A percentile compares a stretch with the other conserved stretches of the same genome.
These are phyloP conservation scores for Tachycineta bicolor DNA, from an alignment of 2,113 vertebrate genomes.

Conservation along the genomic window DNA sequence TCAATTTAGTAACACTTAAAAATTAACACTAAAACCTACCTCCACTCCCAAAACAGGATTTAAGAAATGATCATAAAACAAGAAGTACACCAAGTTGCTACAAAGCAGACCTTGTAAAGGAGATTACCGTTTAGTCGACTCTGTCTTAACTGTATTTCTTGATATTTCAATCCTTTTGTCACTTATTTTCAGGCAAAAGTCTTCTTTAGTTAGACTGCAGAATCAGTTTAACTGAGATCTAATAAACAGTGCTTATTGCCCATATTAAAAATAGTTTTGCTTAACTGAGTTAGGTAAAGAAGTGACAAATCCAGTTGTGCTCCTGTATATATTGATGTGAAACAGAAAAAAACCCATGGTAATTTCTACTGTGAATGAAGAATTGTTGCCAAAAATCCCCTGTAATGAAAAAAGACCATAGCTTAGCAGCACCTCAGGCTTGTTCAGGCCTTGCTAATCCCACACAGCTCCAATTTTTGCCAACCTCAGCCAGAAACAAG, in stretches of 20 bases:
- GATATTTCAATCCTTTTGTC: neutral
- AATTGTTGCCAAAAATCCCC: neutral
- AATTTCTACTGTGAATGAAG: neutral
- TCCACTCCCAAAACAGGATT: neutral
- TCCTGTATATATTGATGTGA: neutral
- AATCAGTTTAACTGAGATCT: neutral
- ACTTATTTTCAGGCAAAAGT: neutral
- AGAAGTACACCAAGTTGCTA: neutral
- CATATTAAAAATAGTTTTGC: neutral
- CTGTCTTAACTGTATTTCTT: neutral
- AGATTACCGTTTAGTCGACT: neutral
- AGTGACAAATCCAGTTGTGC: neutral
- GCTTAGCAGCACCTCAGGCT: neutral
- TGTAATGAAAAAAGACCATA: neutral
- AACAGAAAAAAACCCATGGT: neutral
- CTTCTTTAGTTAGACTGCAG: neutral
- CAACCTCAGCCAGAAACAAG: neutral
- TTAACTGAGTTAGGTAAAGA: neutral
- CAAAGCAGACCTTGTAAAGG: neutral
- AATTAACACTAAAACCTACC: neutral
- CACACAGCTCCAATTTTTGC: neutral
- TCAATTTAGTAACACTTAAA: neutral
- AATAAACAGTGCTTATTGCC: neutral
- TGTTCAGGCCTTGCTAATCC: neutral
- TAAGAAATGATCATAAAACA: neutral